Evolutionary conservation across 2,113 vertebrate genomes (phyloP).

Genomic region (Oryzias javanicus): DNA sequence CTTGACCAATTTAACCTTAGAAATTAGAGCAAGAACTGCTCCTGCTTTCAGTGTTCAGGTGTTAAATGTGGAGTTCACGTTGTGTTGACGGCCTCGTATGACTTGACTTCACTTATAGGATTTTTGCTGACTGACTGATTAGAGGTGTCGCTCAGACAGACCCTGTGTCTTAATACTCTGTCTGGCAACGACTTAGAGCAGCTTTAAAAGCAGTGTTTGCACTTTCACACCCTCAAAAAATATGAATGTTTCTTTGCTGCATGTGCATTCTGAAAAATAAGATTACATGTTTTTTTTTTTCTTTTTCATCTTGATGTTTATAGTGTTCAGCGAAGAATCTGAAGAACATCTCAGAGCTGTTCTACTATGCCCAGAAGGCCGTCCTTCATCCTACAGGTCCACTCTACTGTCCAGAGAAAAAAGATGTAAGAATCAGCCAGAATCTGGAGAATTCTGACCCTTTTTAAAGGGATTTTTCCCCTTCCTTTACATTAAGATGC

Average conservation of each 20-base stretch:
- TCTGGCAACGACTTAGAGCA: conserved; percentile 36
- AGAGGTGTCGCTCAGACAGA: conserved; percentile 47
- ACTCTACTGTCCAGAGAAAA: conserved; percentile 94
- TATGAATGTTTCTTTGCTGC: not conserved
- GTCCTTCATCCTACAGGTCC: conserved; percentile 96
- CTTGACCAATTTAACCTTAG: too few species aligned
- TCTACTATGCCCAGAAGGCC: conserved; percentile 98
- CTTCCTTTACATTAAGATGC: not conserved
- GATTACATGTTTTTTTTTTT: not conserved
- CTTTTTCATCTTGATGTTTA: conserved; percentile 22
- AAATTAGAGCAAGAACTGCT: too few species aligned
- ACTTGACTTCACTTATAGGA: conserved; percentile 1
- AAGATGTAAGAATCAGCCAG: conserved; percentile 78
- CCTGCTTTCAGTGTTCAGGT: not conserved
- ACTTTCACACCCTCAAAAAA: not conserved
- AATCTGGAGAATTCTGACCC: not conserved
- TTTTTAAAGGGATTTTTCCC: not conserved
- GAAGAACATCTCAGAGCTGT: conserved; percentile 98
- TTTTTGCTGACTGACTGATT: conserved; percentile 39
- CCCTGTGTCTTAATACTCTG: conserved; percentile 55
- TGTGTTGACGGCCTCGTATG: not conserved
- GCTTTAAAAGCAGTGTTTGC: conserved; percentile 5
- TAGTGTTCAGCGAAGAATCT: conserved; percentile 98
- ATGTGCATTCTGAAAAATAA: not conserved
- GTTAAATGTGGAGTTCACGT: not conserved